phyloP scores from a whole-genome alignment of 2,888 invertebrate species.

The Temnothorax rugatulus region DNA sequence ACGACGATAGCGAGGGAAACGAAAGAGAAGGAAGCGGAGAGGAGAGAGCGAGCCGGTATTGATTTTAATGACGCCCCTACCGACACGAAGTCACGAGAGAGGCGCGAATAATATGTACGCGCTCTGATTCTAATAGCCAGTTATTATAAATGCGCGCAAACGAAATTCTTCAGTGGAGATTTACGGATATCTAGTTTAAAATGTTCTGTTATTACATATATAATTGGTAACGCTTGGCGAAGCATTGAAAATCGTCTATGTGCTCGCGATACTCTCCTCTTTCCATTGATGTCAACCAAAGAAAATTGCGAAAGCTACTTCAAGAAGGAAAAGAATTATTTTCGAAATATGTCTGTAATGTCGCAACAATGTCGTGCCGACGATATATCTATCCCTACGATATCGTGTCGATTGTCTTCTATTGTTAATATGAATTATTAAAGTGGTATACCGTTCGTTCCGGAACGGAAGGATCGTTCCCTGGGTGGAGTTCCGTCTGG shows the following conservation, averaged over 20 bases:
- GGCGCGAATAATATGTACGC: constrained; percentile 82
- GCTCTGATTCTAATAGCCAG: constrained; percentile 74
- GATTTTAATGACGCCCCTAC: constrained; percentile 86
- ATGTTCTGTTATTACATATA: not conserved
- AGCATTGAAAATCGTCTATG: not conserved
- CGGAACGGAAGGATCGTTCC: constrained; percentile 26
- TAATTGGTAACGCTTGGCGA: constrained; percentile 16
- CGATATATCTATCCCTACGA: not conserved
- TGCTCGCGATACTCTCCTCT: constrained; percentile 11
- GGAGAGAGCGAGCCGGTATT: constrained; percentile 84
- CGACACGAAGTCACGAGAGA: constrained; percentile 79
- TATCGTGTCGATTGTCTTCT: not conserved
- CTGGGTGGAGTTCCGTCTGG: constrained; percentile 21
- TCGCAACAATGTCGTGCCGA: constrained; percentile 13
- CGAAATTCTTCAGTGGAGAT: not conserved
- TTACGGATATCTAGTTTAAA: constrained; percentile 33
- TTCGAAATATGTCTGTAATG: constrained; percentile 13
- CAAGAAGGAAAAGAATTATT: constrained; percentile 1
- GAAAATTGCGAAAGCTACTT: constrained; percentile 25
- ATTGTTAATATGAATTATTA: constrained; percentile 39
- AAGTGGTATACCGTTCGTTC: constrained; percentile 4
- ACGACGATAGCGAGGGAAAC: constrained; percentile 64
- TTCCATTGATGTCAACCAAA: not conserved
- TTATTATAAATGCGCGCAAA: constrained; percentile 38
- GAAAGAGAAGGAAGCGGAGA: constrained; percentile 71